phyloP scores from a whole-genome alignment of 1,140 invertebrate genomes.

The Popillia japonica region DNA sequence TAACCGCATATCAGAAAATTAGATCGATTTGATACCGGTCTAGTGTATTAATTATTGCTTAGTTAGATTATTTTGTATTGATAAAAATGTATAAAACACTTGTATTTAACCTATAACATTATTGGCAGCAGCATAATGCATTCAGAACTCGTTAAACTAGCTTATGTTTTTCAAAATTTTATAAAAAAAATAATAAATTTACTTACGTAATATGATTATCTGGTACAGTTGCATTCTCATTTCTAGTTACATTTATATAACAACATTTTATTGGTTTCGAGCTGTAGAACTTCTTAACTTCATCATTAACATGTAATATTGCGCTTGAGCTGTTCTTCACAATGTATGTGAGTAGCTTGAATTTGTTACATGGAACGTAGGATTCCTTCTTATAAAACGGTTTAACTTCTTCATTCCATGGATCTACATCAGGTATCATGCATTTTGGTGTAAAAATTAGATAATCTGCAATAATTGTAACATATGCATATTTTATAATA shows the following conservation, averaged over 20 bases:
- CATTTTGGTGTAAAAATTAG: conserved; percentile 50
- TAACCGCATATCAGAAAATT: no score
- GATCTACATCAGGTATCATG: conserved; percentile 51
- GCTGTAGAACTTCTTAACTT: conserved; percentile 47
- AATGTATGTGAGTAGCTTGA: conserved; percentile 51
- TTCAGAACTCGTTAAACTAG: no score
- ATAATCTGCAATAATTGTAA: conserved; percentile 40
- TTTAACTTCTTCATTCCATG: conserved; percentile 50
- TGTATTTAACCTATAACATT: no score
- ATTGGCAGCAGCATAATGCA: no score
- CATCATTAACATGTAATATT: conserved; percentile 49
- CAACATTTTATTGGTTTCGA: conserved; percentile 45
- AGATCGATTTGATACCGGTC: no score
- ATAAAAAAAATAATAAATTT: background rate
- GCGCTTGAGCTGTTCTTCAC: conserved; percentile 48
- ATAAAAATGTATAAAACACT: no score
- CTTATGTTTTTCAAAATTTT: background rate
- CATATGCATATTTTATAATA: background rate
- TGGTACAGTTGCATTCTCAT: conserved; percentile 26
- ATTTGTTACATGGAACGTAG: conserved; percentile 64
- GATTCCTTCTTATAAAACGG: conserved; percentile 46
- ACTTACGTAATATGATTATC: conserved; percentile 36
- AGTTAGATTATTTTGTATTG: no score
- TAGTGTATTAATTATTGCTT: no score
- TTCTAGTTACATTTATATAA: conserved; percentile 39